Evolutionary conservation across 2,888 invertebrate genomes (phyloP).

Genomic region (Melieria crassipennis): DNA sequence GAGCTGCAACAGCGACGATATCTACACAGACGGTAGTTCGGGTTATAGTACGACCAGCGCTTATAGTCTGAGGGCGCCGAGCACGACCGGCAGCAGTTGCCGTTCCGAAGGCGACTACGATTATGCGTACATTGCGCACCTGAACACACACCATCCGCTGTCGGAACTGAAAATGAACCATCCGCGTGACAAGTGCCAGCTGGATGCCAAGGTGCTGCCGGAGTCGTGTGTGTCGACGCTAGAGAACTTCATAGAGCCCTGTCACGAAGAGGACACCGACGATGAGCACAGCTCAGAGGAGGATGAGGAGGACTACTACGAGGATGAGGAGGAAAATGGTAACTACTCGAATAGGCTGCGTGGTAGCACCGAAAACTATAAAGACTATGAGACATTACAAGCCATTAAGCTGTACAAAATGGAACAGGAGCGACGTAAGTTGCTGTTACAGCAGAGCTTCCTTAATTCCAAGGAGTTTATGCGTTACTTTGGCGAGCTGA

Average conservation of each 20-base stretch:
- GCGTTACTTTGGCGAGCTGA: slow-evolving; percentile 73
- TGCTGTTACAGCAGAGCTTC: slow-evolving; percentile 55
- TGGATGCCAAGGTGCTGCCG: slow-evolving; percentile 56
- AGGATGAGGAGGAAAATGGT: slow-evolving; percentile 5
- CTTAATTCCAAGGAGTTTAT: slow-evolving; percentile 76
- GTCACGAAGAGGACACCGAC: slow-evolving; percentile 48
- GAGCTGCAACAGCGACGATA: slow-evolving; percentile 36
- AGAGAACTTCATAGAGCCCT: slow-evolving; percentile 51
- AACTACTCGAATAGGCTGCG: not conserved
- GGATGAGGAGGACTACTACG: slow-evolving; percentile 30
- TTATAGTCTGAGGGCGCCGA: slow-evolving; percentile 37
- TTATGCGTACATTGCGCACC: slow-evolving; percentile 72
- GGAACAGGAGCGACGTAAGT: slow-evolving; percentile 49
- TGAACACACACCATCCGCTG: slow-evolving; percentile 71
- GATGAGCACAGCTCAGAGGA: slow-evolving; percentile 47
- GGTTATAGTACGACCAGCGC: slow-evolving; percentile 51
- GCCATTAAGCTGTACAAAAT: slow-evolving; percentile 42
- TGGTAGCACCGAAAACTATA: slow-evolving; percentile 19
- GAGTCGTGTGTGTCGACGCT: slow-evolving; percentile 57
- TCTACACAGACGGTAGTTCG: slow-evolving; percentile 55
- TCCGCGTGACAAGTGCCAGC: slow-evolving; percentile 27
- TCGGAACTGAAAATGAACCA: slow-evolving; percentile 51
- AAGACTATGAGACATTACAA: slow-evolving; percentile 53
- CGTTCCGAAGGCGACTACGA: slow-evolving; percentile 55
- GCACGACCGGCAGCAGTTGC: slow-evolving; percentile 25